Evolutionary conservation across 2,113 vertebrate species (phyloP), one percentile per base, ranked within the genome.

Genomic region (Carassius gibelio): DNA sequence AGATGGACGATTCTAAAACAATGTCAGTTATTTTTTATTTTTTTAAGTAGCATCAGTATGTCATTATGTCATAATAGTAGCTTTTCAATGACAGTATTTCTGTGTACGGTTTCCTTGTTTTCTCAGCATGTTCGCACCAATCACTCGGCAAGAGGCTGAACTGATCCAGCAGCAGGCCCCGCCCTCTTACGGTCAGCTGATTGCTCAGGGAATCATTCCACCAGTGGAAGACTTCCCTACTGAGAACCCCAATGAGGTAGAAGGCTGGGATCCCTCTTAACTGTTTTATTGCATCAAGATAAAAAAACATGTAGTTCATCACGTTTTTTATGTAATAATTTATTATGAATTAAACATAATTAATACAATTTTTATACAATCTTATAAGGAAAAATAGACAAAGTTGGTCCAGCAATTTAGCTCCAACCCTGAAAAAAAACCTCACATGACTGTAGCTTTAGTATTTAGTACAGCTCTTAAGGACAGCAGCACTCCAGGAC

Each of bases 181-280:
- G 0, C 97, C 97, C 0, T 98, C 97, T 48, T 98, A 98, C 0
- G 97, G 97, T 81, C 96, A 98, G 88, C 94, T 98, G 82, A 98
- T 98, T 0, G 97, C 97, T 8, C 96, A 97, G 88, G 97, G 97
- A 0, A 94, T 95, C 88, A 97, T 98, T 83, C 96, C 97, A 0
- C 96, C 97, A 10, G 96, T 98, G 13, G 96, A 97, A 72, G 97
- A 97, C 92, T 98, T 97, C 85, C 97, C 97, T 34, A 96, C 96
- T 0, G 96, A 97, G 89, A 96, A 95, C 86, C 96, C 96, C 2
- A 97, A 93, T 55, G 96, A 97, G 85, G 97, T 55, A 55, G 14
- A 4, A 48, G 45, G 45, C 45, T 97, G 84, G 94, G 87, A 69
- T 50, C 17, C 21, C 26, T 23, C 4, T 8, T 26, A 50, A 42